phyloP scores from a whole-genome alignment of 1,140 invertebrate genomes.

The Drosophila serrata region DNA sequence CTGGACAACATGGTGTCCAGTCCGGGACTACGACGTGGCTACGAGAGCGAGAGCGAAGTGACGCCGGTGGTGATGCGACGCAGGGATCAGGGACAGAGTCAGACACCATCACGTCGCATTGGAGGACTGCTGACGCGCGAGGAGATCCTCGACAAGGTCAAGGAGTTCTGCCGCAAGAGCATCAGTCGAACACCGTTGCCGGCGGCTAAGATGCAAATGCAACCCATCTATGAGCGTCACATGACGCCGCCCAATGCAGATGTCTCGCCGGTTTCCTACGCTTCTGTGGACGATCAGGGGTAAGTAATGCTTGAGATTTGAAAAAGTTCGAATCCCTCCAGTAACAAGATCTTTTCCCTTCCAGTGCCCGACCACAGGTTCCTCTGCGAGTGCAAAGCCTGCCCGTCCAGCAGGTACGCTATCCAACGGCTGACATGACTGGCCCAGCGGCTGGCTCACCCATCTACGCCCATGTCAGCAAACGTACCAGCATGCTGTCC shows the following conservation, averaged over 20 bases:
- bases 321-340: neutral
- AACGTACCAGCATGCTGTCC: conserved; percentile 72
- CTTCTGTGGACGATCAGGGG: conserved; percentile 67
- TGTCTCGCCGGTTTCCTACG: conserved; percentile 80
- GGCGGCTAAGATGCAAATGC: conserved; percentile 41
- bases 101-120: conserved; percentile 50
- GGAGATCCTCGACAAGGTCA: conserved; percentile 82
- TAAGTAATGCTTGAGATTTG: neutral
- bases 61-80: conserved; percentile 69
- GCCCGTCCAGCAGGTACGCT: conserved; percentile 37
- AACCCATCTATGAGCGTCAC: conserved; percentile 60
- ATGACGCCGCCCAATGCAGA: conserved; percentile 42
- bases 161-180: conserved; percentile 83
- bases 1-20: conserved; percentile 63
- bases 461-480: conserved; percentile 80
- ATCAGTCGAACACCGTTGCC: conserved; percentile 62
- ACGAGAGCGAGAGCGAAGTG: conserved; percentile 64
- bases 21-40: conserved; percentile 37
- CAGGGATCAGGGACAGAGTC: conserved; percentile 7
- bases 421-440: neutral
- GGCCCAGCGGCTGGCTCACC: conserved; percentile 42
- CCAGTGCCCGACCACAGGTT: conserved; percentile 62
- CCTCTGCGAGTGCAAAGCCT: conserved; percentile 77
- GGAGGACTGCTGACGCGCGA: conserved; percentile 75
- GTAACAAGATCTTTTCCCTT: neutral